Evolutionary conservation across 1,140 invertebrate species (phyloP), one percentile per base, ranked within the genome.

Genomic region (Dendroctonus valens): DNA sequence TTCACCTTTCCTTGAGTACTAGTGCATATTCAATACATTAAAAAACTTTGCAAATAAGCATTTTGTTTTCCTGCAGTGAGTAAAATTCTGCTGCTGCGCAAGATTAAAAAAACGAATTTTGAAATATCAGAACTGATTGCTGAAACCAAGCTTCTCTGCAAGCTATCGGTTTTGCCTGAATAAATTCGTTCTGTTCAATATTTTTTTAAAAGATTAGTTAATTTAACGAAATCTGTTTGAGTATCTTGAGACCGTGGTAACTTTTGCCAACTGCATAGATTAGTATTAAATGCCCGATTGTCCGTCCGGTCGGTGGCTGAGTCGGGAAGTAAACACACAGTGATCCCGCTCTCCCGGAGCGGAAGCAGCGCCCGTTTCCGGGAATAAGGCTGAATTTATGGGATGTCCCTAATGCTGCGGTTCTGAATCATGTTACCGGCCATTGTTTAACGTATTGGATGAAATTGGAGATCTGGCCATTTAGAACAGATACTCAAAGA

Each of bases 391-490:
- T 9, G 11, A 53, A 65, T 65, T 65, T 65, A 65, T 65, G 62
- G 62, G 62, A 49, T 57, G 53, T 65, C 53, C 57, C 62, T 65
- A 65, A 65, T 57, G 61, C 51, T 63, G 62, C 53, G 62, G 62
- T 65, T 39, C 46, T 55, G 53, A 65, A 65, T 65, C 62, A 65
- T 57, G 53, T 65, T 65, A 65, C 62, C 53, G 62, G 62, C 44
- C 62, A 65, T 55, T 65, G 62, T 65, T 65, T 65, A 65, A 65
- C 62, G 41, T 65, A 65, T 57, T 65, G 44, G 53, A 55, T 48
- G 53, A 65, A 65, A 65, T 50, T 41, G 52, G 54, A 52, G 44
- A 40, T 9, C 8, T 26, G 37, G 11, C 39, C 39, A 55, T 55
- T 55, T 55, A 40, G 14, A 55, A 55, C 42, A 46, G 8, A 46